A percentile compares a stretch with the other conserved stretches of the same genome.
These are phyloP conservation scores for Melangyna quadrimaculata DNA, from an alignment of 2,888 invertebrate species.

Conservation along the genomic window DNA sequence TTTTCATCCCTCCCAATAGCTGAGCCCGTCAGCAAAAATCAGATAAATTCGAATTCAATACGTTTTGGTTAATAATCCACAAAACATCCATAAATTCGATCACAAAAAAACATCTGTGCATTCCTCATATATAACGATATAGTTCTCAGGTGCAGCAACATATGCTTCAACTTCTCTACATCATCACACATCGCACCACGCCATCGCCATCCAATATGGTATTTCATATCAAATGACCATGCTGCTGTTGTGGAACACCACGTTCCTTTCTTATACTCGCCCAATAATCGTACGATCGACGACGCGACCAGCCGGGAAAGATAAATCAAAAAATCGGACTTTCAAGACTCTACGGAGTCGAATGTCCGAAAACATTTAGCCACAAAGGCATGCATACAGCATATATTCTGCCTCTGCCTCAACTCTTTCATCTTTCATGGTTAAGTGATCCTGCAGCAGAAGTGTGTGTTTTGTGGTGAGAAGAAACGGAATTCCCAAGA, in stretches of 20 bases:
- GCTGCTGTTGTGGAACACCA: background rate
- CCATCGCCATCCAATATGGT: conserved; percentile 37
- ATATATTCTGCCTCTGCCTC: background rate
- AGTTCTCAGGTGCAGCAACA: conserved; percentile 54
- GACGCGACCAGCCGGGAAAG: conserved; percentile 7
- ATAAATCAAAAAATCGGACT: conserved; percentile 48
- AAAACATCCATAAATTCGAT: conserved; percentile 61
- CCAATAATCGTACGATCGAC: background rate
- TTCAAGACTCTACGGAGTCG: conserved; percentile 34
- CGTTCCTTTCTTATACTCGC: background rate
- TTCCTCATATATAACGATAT: conserved; percentile 14
- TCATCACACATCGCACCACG: conserved; percentile 5
- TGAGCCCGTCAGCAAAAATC: background rate
- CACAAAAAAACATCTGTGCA: conserved; percentile 59
- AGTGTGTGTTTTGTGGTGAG: conserved; percentile 7
- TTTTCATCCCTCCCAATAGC: background rate
- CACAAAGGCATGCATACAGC: background rate
- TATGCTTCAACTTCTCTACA: conserved; percentile 3
- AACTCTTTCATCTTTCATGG: conserved; percentile 20
- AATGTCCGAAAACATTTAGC: conserved; percentile 44
- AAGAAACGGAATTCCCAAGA: conserved; percentile 37
- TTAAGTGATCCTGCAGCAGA: conserved; percentile 20
- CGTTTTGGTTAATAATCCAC: conserved; percentile 45
- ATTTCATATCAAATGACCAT: conserved; percentile 37
- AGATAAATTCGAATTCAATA: conserved; percentile 53